Base-by-base conservation (phyloP, 2,113 vertebrate species). In the Scatophagus argus region DNA sequence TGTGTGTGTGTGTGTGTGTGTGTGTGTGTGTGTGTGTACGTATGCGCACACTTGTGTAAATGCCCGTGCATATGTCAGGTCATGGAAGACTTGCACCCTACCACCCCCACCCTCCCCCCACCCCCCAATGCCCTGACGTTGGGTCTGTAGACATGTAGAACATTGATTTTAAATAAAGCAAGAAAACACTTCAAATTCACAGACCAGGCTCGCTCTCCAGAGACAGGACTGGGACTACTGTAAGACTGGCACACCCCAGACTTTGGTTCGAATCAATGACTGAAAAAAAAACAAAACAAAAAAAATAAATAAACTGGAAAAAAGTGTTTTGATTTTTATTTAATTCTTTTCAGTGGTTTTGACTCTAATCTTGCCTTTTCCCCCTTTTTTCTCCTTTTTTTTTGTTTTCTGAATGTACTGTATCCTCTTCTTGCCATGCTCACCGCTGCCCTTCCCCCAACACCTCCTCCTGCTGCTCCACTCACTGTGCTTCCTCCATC, bases 371-470 rank as follows among this genome's bases (percentile, higher is more conserved):
- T 91, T 88, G 85, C 86, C 84, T 90, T 85, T 84, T 32, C 13
- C 34, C 13, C 17, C 10, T 23, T 29, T 75, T 74, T 67, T 36
- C 9, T 71, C 38, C 62, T 58, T 46, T 38, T 66, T 76, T 63
- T 78, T 66, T 84, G 68, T 91, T 90, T 80, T 87, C 84, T 93
- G 91, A 94, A 93, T 94, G 93, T 93, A 92, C 86, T 86, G 83
- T 91, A 84, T 77, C 64, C 39, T 82, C 79, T 51, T 89, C 73
- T 89, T 67, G 69, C 88, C 88, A 82, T 39, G 59, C 56, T 73
- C 87, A 79, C 76, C 27, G 4, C 88, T 60, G 34, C 72, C 19
- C 70, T 39, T 3, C 25, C 19, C 6, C 6, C 70, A 6, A 14
- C 46, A 46, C 36, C 19, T 47, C 32, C 46, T 23, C 52, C 44